phyloP scores from a whole-genome alignment of 1,140 invertebrate species.

The Nomia melanderi region DNA sequence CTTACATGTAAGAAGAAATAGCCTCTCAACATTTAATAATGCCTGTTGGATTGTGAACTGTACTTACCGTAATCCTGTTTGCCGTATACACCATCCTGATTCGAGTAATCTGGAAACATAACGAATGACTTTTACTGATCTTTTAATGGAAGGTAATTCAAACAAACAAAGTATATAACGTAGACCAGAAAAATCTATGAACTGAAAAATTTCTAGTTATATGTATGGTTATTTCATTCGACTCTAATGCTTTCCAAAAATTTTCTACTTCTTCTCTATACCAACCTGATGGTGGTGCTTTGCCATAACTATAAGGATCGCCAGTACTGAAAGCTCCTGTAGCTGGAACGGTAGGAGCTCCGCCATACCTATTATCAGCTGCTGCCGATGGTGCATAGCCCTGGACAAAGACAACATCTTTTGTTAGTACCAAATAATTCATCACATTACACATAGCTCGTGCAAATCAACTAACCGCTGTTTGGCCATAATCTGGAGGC shows the following conservation, averaged over 20 bases:
- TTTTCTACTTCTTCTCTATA: neutral
- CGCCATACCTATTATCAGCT: constrained; percentile 75
- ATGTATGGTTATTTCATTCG: too few species aligned
- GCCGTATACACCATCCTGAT: constrained; percentile 76
- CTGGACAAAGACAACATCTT: constrained; percentile 52
- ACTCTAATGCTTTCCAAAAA: too few species aligned
- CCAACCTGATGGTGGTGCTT: constrained; percentile 77
- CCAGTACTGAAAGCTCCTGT: constrained; percentile 71
- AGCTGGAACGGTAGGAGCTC: constrained; percentile 71
- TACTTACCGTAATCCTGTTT: constrained; percentile 80
- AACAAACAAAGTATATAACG: too few species aligned
- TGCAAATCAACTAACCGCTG: constrained; percentile 68
- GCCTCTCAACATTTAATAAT: constrained; percentile 29
- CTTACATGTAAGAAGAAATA: neutral
- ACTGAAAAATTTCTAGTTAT: too few species aligned
- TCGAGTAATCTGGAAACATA: constrained; percentile 76
- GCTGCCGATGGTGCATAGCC: constrained; percentile 75
- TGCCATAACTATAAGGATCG: constrained; percentile 79
- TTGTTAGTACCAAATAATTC: too few species aligned
- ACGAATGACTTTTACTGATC: constrained; percentile 31
- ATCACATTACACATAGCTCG: neutral
- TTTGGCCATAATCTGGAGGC: constrained; percentile 77
- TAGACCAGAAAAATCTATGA: too few species aligned
- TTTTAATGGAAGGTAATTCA: neutral
- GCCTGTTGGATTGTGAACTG: constrained; percentile 57